Percentiles rank a stretch among this genome's conserved stretches.
Evolutionary conservation across 2,888 invertebrate species (phyloP).

Genomic region (Uloborus plumipes): DNA sequence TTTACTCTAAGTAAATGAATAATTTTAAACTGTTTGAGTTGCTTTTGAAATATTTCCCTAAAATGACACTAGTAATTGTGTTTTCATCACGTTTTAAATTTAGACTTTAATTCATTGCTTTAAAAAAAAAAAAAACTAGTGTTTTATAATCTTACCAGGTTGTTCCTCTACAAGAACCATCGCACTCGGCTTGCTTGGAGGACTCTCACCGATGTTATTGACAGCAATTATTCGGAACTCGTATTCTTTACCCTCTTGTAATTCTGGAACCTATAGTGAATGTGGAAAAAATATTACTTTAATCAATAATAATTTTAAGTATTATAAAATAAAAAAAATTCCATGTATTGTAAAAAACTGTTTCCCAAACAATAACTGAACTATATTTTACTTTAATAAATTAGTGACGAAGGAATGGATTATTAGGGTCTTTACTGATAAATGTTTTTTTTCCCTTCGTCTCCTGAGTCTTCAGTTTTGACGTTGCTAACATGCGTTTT

Average conservation of each 20-base stretch:
- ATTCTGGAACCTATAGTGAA: constrained; percentile 77
- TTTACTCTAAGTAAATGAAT: no score
- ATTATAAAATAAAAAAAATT: no score
- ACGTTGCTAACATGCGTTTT: no score
- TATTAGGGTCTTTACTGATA: no score
- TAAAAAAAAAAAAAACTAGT: not conserved
- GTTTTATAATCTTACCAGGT: constrained; percentile 74
- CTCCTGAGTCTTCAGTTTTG: no score
- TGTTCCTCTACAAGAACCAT: constrained; percentile 86
- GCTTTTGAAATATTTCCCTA: no score
- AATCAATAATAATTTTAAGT: no score
- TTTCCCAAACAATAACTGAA: not conserved
- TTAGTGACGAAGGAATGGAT: not conserved
- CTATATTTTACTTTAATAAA: not conserved
- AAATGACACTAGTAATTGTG: no score
- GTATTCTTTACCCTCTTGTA: constrained; percentile 94
- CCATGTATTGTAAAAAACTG: not conserved
- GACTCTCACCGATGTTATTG: constrained; percentile 76
- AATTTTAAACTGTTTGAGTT: no score
- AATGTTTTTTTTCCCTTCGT: no score
- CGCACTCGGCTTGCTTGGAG: constrained; percentile 73
- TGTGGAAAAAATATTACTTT: no score
- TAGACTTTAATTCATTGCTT: not conserved
- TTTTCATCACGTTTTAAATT: not conserved
- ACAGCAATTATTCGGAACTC: constrained; percentile 95